Percentiles rank a stretch among this genome's conserved stretches.
These are phyloP conservation scores for Aphrocallistes beatrix DNA, from an alignment of 37 sponge, comb jelly and placozoan species.

Conservation along the genomic window DNA sequence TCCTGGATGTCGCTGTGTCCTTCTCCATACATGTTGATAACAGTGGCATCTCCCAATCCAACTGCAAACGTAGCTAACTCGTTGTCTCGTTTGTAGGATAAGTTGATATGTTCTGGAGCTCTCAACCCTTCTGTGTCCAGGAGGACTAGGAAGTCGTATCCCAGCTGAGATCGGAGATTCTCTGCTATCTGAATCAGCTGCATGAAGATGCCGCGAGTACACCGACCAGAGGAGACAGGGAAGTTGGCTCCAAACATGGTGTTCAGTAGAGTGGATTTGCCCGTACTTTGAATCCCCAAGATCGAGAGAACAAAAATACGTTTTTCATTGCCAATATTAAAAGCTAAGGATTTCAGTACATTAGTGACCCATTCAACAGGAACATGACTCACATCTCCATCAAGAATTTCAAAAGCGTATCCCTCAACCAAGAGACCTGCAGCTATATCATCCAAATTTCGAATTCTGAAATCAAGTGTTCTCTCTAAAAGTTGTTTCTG, in stretches of 20 bases:
- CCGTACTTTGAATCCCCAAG: slow-evolving; percentile 26
- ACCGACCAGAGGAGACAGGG: slow-evolving; percentile 29
- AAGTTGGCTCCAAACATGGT: slow-evolving; percentile 27
- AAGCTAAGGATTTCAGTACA: slow-evolving; percentile 15
- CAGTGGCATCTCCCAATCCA: slow-evolving; percentile 24
- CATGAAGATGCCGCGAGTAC: slow-evolving; percentile 32
- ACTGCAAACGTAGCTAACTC: slow-evolving; percentile 29
- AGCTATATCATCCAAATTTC: neutral
- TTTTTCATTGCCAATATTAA: neutral
- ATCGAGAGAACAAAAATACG: slow-evolving; percentile 16
- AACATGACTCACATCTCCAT: slow-evolving; percentile 36
- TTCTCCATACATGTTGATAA: slow-evolving; percentile 39
- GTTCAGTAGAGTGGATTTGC: slow-evolving; percentile 38
- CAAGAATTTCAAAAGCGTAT: slow-evolving; percentile 27
- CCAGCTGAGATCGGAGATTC: neutral
- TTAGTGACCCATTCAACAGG: slow-evolving; percentile 26
- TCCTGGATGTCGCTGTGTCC: slow-evolving; percentile 18
- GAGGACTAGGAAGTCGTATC: slow-evolving; percentile 18
- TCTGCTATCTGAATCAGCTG: slow-evolving; percentile 23
- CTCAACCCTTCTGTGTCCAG: slow-evolving; percentile 33
- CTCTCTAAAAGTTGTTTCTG: neutral
- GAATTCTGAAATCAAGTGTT: neutral
- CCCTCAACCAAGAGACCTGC: slow-evolving; percentile 30
- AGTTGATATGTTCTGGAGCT: slow-evolving; percentile 23
- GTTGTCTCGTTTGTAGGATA: slow-evolving; percentile 21